Conservation (phyloP, 2,797 vertebrate species). For the Anguilla megastoma region DNA sequence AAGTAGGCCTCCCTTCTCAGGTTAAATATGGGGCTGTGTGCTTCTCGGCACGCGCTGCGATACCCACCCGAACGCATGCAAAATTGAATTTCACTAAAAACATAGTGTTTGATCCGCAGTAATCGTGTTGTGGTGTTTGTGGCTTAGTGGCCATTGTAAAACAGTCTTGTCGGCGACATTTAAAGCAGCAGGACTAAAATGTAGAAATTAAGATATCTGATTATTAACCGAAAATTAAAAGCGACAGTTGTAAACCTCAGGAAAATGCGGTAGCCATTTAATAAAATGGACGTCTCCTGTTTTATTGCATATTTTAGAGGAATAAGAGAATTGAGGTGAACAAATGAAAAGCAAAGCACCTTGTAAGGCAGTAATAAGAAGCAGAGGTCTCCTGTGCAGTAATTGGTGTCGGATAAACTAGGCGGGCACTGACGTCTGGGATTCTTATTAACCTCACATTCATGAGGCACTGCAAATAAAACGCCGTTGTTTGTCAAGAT, state of each 20-base stretch:
- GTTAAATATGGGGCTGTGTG: neutral
- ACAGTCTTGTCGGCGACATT: neutral
- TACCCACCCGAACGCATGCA: neutral
- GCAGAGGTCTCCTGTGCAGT: neutral
- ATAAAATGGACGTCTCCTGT: neutral
- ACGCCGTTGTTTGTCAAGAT: neutral
- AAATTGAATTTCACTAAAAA: neutral
- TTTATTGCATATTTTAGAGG: neutral
- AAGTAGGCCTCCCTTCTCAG: neutral
- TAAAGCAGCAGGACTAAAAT: neutral
- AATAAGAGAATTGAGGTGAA: neutral
- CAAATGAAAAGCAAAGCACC: neutral
- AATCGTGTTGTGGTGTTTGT: neutral
- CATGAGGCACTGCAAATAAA: neutral
- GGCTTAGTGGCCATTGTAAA: neutral
- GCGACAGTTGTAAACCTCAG: neutral
- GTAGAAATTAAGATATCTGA: too few species aligned
- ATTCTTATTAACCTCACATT: neutral
- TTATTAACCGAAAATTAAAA: neutral
- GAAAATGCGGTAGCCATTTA: neutral
- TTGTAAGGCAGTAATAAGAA: neutral
- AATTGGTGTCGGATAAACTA: conserved; percentile 6
- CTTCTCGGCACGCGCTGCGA: neutral
- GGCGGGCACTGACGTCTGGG: neutral
- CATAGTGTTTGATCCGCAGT: neutral